Conservation (phyloP, 2,113 vertebrate genomes). For the Eulacestoma nigropectus region DNA sequence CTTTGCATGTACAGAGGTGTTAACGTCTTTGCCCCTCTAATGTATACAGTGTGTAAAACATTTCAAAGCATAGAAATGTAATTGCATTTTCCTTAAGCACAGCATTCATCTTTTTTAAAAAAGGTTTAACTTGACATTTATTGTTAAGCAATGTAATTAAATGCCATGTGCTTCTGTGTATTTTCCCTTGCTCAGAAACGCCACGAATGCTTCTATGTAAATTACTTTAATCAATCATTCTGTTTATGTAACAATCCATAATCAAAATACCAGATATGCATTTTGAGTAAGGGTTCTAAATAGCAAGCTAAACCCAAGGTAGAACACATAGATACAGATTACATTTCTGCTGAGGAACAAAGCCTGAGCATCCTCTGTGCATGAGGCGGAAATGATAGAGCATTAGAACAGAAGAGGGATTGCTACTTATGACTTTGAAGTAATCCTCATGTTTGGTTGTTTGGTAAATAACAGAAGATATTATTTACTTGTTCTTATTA, state of each 20-base stretch:
- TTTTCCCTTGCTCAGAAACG: slow-evolving; percentile 38
- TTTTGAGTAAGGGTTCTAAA: slow-evolving; percentile 44
- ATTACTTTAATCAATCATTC: slow-evolving; percentile 63
- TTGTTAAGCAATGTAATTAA: slow-evolving; percentile 68
- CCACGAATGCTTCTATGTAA: slow-evolving; percentile 54
- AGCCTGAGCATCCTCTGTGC: neutral
- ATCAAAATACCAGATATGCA: slow-evolving; percentile 56
- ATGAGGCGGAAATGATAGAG: neutral
- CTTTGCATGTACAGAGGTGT: neutral
- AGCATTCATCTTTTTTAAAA: slow-evolving; percentile 51
- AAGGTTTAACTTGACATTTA: slow-evolving; percentile 62
- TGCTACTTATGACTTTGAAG: neutral
- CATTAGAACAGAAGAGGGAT: neutral
- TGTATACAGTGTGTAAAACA: slow-evolving; percentile 39
- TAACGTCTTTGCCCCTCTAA: slow-evolving; percentile 25
- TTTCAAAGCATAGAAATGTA: slow-evolving; percentile 41
- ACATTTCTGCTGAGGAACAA: neutral
- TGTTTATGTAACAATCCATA: slow-evolving; percentile 58
- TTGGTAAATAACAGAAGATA: slow-evolving; percentile 33
- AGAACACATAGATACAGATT: neutral
- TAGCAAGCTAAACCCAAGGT: neutral
- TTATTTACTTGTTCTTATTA: slow-evolving; percentile 26
- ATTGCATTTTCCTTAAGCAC: slow-evolving; percentile 41
- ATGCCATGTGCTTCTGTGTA: slow-evolving; percentile 32
- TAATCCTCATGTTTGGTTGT: slow-evolving; percentile 13